phyloP scores from a whole-genome alignment of 2,797 vertebrate species.

The Ctenochaetus hawaiiensis region DNA sequence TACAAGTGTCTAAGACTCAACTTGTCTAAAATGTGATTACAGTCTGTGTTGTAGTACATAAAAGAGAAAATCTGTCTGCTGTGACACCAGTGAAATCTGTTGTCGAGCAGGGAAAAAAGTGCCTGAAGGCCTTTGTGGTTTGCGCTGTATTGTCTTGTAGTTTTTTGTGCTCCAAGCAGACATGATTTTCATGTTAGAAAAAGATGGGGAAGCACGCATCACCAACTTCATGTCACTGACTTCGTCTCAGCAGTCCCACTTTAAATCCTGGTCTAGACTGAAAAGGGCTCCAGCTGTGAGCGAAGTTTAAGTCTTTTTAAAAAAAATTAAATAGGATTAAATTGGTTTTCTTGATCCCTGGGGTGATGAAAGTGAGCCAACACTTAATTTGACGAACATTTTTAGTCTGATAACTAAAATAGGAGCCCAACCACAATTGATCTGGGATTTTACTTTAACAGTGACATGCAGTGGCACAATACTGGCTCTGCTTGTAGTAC shows the following conservation, averaged over 20 bases:
- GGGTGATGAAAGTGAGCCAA: slow-evolving; percentile 26
- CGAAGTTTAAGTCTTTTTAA: slow-evolving; percentile 22
- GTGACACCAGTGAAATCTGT: neutral
- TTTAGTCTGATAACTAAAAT: slow-evolving; percentile 18
- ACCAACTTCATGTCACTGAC: neutral
- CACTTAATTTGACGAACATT: neutral
- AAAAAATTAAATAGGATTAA: slow-evolving; percentile 5
- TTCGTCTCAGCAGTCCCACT: neutral
- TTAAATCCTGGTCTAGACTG: neutral
- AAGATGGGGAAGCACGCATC: neutral
- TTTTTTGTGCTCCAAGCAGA: neutral
- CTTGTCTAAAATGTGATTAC: neutral
- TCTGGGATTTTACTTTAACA: slow-evolving; percentile 27
- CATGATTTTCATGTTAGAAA: neutral
- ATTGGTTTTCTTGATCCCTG: slow-evolving; percentile 17
- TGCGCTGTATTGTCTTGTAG: neutral
- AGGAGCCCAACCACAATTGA: slow-evolving; percentile 8
- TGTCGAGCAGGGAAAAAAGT: neutral
- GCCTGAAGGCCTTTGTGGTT: slow-evolving; percentile 4
- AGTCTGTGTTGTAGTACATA: neutral
- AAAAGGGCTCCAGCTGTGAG: slow-evolving; percentile 5
- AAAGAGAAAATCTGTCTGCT: neutral
- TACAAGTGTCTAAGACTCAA: neutral
- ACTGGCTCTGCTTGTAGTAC: neutral
- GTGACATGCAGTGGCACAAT: neutral